Evolutionary conservation across 2,888 invertebrate genomes (phyloP).

Genomic region (Theristus sp.): DNA sequence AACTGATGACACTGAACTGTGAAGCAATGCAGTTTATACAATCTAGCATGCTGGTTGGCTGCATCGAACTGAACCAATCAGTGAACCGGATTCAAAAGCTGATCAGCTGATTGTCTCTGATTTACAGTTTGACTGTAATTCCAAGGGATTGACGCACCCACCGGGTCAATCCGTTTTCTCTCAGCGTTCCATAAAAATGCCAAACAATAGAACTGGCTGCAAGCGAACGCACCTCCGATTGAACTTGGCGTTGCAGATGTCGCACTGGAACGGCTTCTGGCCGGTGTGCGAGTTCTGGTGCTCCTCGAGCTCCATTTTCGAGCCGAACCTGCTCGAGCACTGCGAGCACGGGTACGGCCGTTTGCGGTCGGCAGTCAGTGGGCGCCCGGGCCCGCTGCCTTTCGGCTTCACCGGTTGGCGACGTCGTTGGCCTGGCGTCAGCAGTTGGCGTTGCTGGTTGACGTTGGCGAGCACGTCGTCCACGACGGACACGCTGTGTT

Average conservation of each 20-base stretch:
- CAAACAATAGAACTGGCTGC: background rate
- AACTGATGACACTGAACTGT: background rate
- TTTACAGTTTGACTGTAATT: too few relatives aligned
- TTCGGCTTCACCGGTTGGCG: background rate
- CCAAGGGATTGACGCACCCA: background rate
- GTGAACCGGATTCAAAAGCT: too few relatives aligned
- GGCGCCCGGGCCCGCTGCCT: constrained; percentile 1
- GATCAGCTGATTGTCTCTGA: too few relatives aligned
- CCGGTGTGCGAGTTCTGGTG: constrained; percentile 28
- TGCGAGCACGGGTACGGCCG: background rate
- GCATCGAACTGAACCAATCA: too few relatives aligned
- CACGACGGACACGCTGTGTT: too few relatives aligned
- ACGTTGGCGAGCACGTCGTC: too few relatives aligned
- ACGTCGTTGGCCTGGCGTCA: background rate
- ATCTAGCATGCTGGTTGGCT: too few relatives aligned
- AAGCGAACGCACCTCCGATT: constrained; percentile 13
- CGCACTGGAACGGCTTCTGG: constrained; percentile 26
- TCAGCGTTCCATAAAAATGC: background rate
- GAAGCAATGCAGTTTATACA: background rate
- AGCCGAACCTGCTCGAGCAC: constrained; percentile 11
- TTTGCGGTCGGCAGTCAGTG: background rate
- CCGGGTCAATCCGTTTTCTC: background rate
- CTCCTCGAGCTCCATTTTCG: constrained; percentile 28
- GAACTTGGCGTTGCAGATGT: constrained; percentile 26
- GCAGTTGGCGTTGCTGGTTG: background rate